phyloP scores from a whole-genome alignment of 2,113 vertebrate genomes.

The Megaptera novaeangliae region DNA sequence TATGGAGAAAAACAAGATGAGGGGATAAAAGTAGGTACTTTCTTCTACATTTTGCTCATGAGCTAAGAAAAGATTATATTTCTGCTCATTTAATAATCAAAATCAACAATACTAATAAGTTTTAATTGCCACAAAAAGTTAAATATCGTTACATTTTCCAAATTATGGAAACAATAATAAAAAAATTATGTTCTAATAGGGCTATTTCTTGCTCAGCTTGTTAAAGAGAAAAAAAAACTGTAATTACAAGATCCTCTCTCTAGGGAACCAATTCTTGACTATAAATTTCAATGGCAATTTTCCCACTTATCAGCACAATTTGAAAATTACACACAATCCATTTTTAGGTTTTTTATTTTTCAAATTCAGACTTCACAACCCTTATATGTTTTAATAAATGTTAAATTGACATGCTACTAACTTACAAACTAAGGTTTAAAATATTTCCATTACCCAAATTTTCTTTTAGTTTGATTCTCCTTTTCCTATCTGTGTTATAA shows the following conservation, averaged over 20 bases:
- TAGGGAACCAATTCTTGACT: neutral
- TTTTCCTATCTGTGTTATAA: neutral
- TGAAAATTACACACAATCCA: neutral
- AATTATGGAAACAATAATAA: neutral
- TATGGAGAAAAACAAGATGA: neutral
- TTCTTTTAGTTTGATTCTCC: neutral
- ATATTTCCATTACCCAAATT: neutral
- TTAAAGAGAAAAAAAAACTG: neutral
- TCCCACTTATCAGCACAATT: neutral
- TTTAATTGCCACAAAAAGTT: neutral
- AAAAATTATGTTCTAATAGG: neutral
- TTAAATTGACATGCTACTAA: neutral
- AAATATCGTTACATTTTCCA: neutral
- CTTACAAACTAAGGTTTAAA: neutral
- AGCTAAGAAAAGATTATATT: neutral
- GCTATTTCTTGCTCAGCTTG: neutral
- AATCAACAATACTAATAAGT: neutral
- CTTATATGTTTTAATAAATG: conserved; percentile 1
- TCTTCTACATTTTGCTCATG: neutral
- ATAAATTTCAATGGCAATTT: conserved; percentile 9
- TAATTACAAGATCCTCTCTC: neutral
- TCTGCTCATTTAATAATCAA: neutral
- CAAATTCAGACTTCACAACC: neutral
- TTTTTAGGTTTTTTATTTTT: conserved; percentile 28
- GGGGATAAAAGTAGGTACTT: neutral